A percentile compares a stretch with the other conserved stretches of the same genome.
Conservation (phyloP, 2,797 vertebrate species). For the Semaprochilodus insignis region DNA sequence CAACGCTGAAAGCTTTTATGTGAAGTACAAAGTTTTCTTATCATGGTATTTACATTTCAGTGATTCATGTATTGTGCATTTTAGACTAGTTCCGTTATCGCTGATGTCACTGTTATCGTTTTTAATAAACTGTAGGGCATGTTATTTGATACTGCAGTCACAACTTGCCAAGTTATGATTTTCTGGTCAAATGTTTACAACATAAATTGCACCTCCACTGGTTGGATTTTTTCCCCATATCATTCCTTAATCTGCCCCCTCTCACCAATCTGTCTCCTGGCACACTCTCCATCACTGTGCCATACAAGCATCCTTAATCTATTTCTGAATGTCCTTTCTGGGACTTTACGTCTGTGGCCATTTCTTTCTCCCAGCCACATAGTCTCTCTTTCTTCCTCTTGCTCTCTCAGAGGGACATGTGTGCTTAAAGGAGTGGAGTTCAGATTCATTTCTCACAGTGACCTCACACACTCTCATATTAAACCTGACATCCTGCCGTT, state of each 20-base stretch:
- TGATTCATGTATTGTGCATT: too few relatives aligned
- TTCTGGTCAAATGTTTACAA: too few relatives aligned
- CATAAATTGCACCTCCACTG: too few relatives aligned
- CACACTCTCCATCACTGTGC: background rate
- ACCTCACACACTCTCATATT: constrained; percentile 7
- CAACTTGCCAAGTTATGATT: too few relatives aligned
- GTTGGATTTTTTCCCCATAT: background rate
- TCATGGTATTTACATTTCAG: too few relatives aligned
- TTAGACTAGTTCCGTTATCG: too few relatives aligned
- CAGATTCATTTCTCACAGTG: background rate
- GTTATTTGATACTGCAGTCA: too few relatives aligned
- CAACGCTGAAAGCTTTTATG: too few relatives aligned
- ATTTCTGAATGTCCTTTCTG: background rate
- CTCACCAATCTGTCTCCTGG: background rate
- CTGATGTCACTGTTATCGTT: too few relatives aligned
- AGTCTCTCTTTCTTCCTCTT: background rate
- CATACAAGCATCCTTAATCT: background rate
- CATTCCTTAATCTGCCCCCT: background rate
- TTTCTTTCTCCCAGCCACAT: background rate
- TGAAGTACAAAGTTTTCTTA: too few relatives aligned
- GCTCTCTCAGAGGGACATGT: background rate
- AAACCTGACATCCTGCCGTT: constrained; percentile 19
- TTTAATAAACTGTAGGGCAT: too few relatives aligned
- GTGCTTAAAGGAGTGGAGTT: background rate
- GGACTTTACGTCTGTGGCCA: background rate